Base-by-base conservation (phyloP, 1,140 invertebrate species). In the Anastrepha ludens region DNA sequence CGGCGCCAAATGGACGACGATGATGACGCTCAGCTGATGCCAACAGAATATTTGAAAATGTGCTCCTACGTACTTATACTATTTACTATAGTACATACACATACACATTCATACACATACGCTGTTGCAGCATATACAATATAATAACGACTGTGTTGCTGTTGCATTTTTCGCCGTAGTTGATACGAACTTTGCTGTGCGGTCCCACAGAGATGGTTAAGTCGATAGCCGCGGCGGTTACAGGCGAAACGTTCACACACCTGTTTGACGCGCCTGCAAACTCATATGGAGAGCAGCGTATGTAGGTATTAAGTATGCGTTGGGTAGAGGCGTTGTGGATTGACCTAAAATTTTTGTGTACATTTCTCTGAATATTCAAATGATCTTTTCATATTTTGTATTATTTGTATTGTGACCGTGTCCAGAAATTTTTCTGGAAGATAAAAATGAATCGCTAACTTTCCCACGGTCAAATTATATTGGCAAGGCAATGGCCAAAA, bases 11-110 rank as follows among this genome's bases (percentile, higher is more conserved):
- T 47, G 41, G 39, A 44, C 44, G 39, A 2, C 17, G 39, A 11
- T 4, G 67, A 74, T 74, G 67, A 74, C 67, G n/a, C 41, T 70
- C 44, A 9, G 11, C 67, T 74, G 44, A 74, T 74, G 44, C 17
- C 47, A 47, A 47, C n/a, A n/a, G 15, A 13, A 47, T 44, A 50
- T 50, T 47, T 74, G 70, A 50, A 74, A 3, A 20, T 20, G 5
- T 39, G n/a, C 17, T 13, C 29, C 5, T 74, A 17, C 44, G 67
- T 20, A 74, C 47, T 29, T 11, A 70, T 3, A 13, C 6, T 70
- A 64, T 20, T 9, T 70, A 70, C n/a, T 13, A 13, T 15, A 2
- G 39, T 67, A 41, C 29, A 67, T 4, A 67, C 9, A 3, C n/a
- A 50, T 17, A 44, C 47, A n/a, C 13, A 11, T 15, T 8, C 64